Base-by-base conservation (phyloP, 2,797 vertebrate genomes). In the Hypotaenidia philippensis region DNA sequence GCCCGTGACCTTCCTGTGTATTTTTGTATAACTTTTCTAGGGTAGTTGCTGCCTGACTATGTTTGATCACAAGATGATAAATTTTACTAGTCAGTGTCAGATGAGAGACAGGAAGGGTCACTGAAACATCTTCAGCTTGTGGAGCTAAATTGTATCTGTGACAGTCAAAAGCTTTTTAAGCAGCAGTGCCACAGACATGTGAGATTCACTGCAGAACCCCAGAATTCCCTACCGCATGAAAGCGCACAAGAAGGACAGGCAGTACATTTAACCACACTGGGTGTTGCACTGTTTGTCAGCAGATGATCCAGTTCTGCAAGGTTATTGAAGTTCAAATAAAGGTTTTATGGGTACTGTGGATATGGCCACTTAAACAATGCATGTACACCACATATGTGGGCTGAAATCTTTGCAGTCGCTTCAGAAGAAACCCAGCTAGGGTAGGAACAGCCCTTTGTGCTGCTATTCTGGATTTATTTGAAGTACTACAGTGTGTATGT, bases 301-400 rank as follows among this genome's bases (percentile, higher is more conserved):
- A 85, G 66, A 47, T 5, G 4, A 50, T 41, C 27, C 6, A 6
- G 74, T 61, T 44, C 1, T 83, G 32, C 29, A 29, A 26, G 41
- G 20, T 65, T 80, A 16, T 5, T 1, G 9, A 61, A 29, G 16
- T 23, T 69, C 6, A 10, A 6, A 60, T 26, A 19, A 13, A 34
- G 29, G 44, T 74, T 84, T 65, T 52, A 5, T 9, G 50, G 66
- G 25, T 56, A 16, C 56, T 56, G 13, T 34, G 41, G 41, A 23
- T 36, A 12, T 25, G 47, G 12, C 40, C 5, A 2, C 40, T 86
- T 66, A 40, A 72, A 38, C 68, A 63, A 2, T 22, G 29, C 14
- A 13, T 11, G 6, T 70, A 2, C 31, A 29, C 44, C 34, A 4
- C 4, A 1, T 34, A 9, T 1, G 5, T 63, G n/a, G 55, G 40